phyloP scores from a whole-genome alignment of 2,888 invertebrate genomes.

The Dione juno region DNA sequence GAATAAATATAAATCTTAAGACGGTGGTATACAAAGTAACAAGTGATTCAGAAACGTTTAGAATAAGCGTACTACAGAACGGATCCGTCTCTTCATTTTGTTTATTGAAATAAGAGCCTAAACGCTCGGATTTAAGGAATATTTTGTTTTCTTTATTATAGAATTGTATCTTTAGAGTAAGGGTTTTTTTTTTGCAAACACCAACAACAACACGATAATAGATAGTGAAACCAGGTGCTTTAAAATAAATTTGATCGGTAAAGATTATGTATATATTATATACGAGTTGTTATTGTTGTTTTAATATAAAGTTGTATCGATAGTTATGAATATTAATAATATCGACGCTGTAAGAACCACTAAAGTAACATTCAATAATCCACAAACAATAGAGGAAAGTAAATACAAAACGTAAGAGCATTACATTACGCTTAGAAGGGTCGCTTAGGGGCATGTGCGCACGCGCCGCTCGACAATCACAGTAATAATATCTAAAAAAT shows the following conservation, averaged over 20 bases:
- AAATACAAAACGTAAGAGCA: conserved; percentile 74
- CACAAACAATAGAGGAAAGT: conserved; percentile 67
- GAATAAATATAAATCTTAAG: conserved; percentile 45
- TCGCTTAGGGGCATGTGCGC: conserved; percentile 79
- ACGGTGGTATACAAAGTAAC: conserved; percentile 33
- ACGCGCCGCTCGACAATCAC: conserved; percentile 77
- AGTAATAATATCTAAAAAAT: conserved; percentile 84
- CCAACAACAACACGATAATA: background rate
- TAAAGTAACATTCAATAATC: conserved; percentile 77
- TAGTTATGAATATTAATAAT: conserved; percentile 24
- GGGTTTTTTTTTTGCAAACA: background rate
- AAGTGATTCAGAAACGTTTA: conserved; percentile 24
- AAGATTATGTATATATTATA: background rate
- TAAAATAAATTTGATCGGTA: background rate
- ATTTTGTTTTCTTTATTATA: background rate
- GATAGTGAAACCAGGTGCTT: conserved; percentile 8
- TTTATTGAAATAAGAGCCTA: background rate
- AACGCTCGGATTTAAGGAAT: conserved; percentile 5
- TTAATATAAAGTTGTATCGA: conserved; percentile 9
- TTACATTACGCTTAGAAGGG: conserved; percentile 68
- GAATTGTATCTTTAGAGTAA: background rate
- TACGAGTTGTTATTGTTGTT: background rate
- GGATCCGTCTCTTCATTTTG: background rate
- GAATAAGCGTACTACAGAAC: background rate
- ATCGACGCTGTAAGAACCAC: conserved; percentile 53